These are phyloP conservation scores for Mormoops blainvillei DNA, from an alignment of 2,113 vertebrate genomes.

Conservation along the genomic window DNA sequence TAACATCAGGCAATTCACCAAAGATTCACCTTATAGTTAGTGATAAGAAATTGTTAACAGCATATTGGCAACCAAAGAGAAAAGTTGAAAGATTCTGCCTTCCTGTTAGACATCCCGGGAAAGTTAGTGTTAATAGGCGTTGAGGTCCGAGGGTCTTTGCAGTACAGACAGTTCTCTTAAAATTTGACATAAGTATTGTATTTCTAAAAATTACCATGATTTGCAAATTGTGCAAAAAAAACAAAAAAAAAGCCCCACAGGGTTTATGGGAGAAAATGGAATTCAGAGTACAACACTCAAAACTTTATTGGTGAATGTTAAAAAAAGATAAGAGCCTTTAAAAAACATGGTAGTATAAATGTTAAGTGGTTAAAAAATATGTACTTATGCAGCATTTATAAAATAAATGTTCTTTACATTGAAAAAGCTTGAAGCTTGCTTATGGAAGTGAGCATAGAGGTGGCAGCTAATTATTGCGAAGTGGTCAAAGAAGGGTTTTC, in stretches of 20 bases:
- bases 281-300: background rate
- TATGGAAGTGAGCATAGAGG: background rate
- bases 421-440: slow-evolving; percentile 2
- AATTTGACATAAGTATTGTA: background rate
- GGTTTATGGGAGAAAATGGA: background rate
- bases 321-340: background rate
- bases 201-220: background rate
- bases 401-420: background rate
- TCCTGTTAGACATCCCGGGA: background rate
- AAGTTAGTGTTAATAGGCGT: background rate
- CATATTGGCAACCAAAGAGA: background rate
- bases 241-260: background rate
- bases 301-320: background rate
- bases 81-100: background rate
- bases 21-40: background rate
- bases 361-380: slow-evolving; percentile 21
- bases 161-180: background rate
- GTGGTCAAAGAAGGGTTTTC: background rate
- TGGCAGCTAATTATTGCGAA: background rate
- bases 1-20: background rate
- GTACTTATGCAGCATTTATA: background rate
- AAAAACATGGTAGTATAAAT: background rate
- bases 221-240: background rate
- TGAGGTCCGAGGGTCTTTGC: background rate
- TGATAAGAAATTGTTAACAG: background rate